phyloP scores from a whole-genome alignment of 2,797 vertebrate species.

The Spheniscus humboldti region DNA sequence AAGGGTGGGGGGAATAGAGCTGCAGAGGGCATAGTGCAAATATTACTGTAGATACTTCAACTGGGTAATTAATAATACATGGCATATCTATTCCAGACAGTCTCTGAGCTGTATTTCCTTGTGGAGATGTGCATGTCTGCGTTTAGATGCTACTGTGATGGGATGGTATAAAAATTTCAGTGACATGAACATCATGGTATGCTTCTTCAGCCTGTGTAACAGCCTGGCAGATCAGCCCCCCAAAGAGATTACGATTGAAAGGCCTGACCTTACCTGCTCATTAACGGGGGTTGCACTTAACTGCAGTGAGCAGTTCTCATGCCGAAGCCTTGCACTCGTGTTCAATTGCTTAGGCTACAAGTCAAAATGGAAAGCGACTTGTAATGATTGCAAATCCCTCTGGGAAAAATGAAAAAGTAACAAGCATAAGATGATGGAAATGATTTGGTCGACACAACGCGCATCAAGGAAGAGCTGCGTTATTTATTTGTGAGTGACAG shows the following conservation, averaged over 20 bases:
- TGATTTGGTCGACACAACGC: background rate
- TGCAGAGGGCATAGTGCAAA: background rate
- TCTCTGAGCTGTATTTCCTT: background rate
- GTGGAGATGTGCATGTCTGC: background rate
- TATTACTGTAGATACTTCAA: background rate
- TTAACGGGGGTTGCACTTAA: background rate
- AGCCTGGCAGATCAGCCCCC: background rate
- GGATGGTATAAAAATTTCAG: background rate
- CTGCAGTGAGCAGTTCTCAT: background rate
- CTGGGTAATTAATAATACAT: background rate
- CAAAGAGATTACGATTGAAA: background rate
- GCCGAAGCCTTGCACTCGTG: accelerated
- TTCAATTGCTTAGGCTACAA: background rate
- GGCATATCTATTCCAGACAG: background rate
- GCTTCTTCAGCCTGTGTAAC: background rate
- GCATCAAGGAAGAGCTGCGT: background rate
- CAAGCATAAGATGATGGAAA: background rate
- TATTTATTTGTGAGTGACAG: background rate
- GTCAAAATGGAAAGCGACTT: conserved; percentile 11
- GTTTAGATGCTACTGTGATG: background rate
- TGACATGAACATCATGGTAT: background rate
- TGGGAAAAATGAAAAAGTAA: conserved; percentile 8
- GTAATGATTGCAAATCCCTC: background rate
- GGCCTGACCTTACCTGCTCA: background rate
- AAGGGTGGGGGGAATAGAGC: background rate